Evolutionary conservation across 2,113 vertebrate species (phyloP), one percentile per base, ranked within the genome.

Genomic region (Terrapene triunguis): DNA sequence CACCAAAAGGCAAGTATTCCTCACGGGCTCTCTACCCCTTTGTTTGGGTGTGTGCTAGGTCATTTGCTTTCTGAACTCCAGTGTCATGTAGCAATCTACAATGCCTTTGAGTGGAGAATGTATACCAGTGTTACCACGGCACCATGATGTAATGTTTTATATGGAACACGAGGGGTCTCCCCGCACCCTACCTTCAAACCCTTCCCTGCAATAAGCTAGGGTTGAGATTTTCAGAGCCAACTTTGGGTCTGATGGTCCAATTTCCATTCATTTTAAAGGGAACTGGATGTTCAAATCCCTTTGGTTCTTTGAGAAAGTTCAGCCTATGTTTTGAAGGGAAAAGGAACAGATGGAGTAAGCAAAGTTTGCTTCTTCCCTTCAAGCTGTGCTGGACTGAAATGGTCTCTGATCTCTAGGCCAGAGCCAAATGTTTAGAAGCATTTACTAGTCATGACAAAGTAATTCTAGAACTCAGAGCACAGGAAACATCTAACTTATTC

Each of bases 251-350:
- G 48, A 80, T 14, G 81, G 16, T 0, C 76, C 5, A 82, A 53
- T 17, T 95, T 85, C 42, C 81, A 53, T 22, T 16, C 42, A 8
- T 6, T 4, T 86, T 76, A 48, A 35, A 0, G 10, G 87, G 14
- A 50, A 54, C 1, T 22, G 10, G 12, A 65, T n/a, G 1, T 53
- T 53, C 25, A 57, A 21, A 90, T 32, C 14, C 12, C 14, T 78
- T 2, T 2, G 0, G 59, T 29, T 93, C 42, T 86, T 35, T 0
- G 0, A 14, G 27, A 50, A 32, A 50, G 38, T 38, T 74, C 38
- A 42, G 69, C 69, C 38, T 74, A 42, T 12, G 22, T 74, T 42
- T 74, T 42, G 22, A 11, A 24, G 9, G 21, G n/a, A 24, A 42
- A 74, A 24, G 69, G 38, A 42, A 22, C 19, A 74, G 38, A 22